A percentile compares a stretch with the other conserved stretches of the same genome.
phyloP scores from a whole-genome alignment of 2,888 invertebrate species.

The Caenorhabditis sp. region DNA sequence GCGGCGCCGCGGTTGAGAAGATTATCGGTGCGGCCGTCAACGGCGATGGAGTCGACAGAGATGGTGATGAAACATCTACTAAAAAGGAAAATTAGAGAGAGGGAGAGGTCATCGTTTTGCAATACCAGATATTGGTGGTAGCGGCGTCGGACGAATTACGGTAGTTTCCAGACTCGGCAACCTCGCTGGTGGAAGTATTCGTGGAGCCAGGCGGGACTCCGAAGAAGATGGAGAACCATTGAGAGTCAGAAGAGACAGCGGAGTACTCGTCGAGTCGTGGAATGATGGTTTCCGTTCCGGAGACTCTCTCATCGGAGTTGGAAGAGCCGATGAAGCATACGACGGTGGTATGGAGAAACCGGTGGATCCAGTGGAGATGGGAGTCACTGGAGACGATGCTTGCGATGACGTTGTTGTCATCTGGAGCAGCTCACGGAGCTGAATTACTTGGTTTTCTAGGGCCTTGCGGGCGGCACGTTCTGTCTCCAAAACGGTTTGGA shows the following conservation, averaged over 20 bases:
- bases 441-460: constrained; percentile 70
- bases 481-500: constrained; percentile 75
- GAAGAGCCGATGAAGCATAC: constrained; percentile 47
- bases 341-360: constrained; percentile 34
- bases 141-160: constrained; percentile 73
- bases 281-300: constrained; percentile 59
- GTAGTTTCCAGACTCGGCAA: constrained; percentile 62
- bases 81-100: constrained; percentile 20
- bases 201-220: constrained; percentile 36
- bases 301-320: constrained; percentile 49
- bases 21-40: constrained; percentile 57
- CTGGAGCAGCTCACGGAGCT: constrained; percentile 63
- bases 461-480: constrained; percentile 71
- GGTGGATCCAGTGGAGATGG: constrained; percentile 30
- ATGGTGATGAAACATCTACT: constrained; percentile 66
- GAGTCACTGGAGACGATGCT: constrained; percentile 50
- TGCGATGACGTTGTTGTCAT: constrained; percentile 53
- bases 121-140: constrained; percentile 71
- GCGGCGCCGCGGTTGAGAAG: constrained; percentile 52
- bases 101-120: not conserved
- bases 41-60: constrained; percentile 64
- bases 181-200: constrained; percentile 27
- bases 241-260: constrained; percentile 49
- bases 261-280: constrained; percentile 51
- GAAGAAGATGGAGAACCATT: constrained; percentile 58